phyloP scores from a whole-genome alignment of 1,140 invertebrate genomes.

The Bombus breviceps region DNA sequence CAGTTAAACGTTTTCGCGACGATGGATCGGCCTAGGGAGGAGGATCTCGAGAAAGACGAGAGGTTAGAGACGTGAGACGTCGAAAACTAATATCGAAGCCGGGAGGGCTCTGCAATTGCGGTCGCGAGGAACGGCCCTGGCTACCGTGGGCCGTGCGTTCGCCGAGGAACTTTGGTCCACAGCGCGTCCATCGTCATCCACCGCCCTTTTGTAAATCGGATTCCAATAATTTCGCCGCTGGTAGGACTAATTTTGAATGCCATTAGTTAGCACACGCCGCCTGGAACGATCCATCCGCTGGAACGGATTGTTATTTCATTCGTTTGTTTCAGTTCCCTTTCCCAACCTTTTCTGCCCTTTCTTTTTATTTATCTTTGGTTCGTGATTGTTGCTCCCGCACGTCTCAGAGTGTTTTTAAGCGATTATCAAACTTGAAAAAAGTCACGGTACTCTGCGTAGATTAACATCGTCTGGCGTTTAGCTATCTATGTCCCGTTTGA shows the following conservation, averaged over 20 bases:
- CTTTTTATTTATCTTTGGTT: slow-evolving; percentile 4
- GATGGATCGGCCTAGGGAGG: neutral
- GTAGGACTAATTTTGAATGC: slow-evolving; percentile 80
- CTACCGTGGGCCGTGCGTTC: slow-evolving; percentile 55
- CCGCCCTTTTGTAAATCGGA: slow-evolving; percentile 40
- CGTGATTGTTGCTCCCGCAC: slow-evolving; percentile 52
- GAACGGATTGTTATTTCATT: slow-evolving; percentile 73
- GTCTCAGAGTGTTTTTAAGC: neutral
- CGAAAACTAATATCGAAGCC: slow-evolving; percentile 80
- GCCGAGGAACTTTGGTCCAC: slow-evolving; percentile 66
- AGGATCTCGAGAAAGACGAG: neutral
- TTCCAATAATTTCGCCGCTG: slow-evolving; percentile 74
- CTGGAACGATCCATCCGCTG: slow-evolving; percentile 61
- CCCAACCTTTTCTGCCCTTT: neutral
- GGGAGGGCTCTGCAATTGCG: slow-evolving; percentile 76
- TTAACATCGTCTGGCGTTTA: no score
- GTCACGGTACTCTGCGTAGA: neutral
- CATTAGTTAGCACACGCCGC: slow-evolving; percentile 79
- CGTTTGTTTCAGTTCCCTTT: slow-evolving; percentile 53
- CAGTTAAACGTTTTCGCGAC: slow-evolving; percentile 77
- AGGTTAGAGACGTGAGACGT: slow-evolving; percentile 49
- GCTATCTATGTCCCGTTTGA: no score
- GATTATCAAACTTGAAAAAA: neutral
- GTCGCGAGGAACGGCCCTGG: slow-evolving; percentile 67
- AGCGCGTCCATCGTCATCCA: neutral